Conservation (phyloP, 2,888 invertebrate species). For the Drosophila suboccidentalis region DNA sequence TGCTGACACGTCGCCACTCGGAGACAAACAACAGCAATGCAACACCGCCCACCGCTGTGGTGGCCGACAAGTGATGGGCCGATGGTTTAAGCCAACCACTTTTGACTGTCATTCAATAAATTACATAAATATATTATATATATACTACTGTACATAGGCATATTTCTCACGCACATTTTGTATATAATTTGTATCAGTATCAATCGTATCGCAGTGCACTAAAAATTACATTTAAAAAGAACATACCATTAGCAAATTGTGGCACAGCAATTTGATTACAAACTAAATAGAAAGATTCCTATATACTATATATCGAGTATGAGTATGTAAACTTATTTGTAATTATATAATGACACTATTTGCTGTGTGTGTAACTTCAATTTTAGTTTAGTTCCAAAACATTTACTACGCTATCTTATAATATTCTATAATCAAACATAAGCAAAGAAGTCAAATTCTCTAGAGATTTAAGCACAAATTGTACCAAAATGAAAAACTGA, state of each 20-base stretch:
- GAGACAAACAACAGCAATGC: constrained; percentile 75
- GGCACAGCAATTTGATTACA: constrained; percentile 56
- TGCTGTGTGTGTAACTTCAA: constrained; percentile 68
- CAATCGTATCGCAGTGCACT: constrained; percentile 39
- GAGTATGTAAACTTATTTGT: constrained; percentile 48
- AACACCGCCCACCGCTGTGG: constrained; percentile 49
- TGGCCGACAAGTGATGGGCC: constrained; percentile 59
- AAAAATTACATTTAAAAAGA: constrained; percentile 22
- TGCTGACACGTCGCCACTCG: constrained; percentile 81
- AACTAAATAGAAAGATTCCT: constrained; percentile 77
- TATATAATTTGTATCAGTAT: constrained; percentile 73
- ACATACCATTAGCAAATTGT: constrained; percentile 74
- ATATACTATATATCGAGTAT: constrained; percentile 31
- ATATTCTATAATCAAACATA: constrained; percentile 32
- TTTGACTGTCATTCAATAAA: constrained; percentile 41
- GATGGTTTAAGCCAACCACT: constrained; percentile 15
- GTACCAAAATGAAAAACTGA: constrained; percentile 48
- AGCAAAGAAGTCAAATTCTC: constrained; percentile 78
- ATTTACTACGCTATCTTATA: constrained; percentile 14
- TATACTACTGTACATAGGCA: constrained; percentile 55
- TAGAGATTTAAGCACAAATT: constrained; percentile 70
- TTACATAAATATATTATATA: neutral
- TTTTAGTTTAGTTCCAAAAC: constrained; percentile 60
- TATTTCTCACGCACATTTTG: constrained; percentile 51
- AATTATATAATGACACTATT: constrained; percentile 39